Evolutionary conservation across 2,113 vertebrate genomes (phyloP), one percentile per base, ranked within the genome.

Genomic region (Vidua macroura): DNA sequence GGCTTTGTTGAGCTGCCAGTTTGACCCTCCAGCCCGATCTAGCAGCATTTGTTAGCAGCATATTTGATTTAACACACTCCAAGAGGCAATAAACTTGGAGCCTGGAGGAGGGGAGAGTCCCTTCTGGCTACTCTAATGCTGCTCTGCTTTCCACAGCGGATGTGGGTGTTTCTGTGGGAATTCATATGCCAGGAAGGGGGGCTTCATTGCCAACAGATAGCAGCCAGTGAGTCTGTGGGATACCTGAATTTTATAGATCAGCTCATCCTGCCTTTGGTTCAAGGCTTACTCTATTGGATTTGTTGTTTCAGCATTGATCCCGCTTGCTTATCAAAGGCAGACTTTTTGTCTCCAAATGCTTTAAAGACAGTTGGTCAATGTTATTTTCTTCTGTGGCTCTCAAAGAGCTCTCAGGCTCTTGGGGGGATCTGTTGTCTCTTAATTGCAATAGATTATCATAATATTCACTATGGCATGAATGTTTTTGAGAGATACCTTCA

Each of bases 271-370:
- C 28, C 60, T 93, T 83, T 64, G 49, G 25, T 75, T 68, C 60
- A n/a, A 62, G 53, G 44, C 41, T 51, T 51, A 20, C 48, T 43
- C 15, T 67, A 73, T 64, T 80, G 79, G 62, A 55, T 90, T 64
- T 88, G 49, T 67, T 79, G 52, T 73, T 96, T 79, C 64, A n/a
- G 23, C 56, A 88, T 84, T 74, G 95, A 87, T 84, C 59, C 1
- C 0, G 2, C 49, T 83, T 94, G 68, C 74, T 92, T 93, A 37
- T 78, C 78, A 52, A 67, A 77, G 80, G 51, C 63, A 96, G 91
- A 52, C 90, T 60, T 74, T 60, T 94, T 80, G 83, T 96, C 92
- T 96, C 79, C 44, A 49, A 41, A 31, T 67, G 76, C 58, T 82
- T 93, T 83, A 84, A 68, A 92, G 70, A 17, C 8, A 21, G 60